Base-by-base conservation (phyloP, 2,888 invertebrate genomes). In the Leptinotarsa tumamoca region DNA sequence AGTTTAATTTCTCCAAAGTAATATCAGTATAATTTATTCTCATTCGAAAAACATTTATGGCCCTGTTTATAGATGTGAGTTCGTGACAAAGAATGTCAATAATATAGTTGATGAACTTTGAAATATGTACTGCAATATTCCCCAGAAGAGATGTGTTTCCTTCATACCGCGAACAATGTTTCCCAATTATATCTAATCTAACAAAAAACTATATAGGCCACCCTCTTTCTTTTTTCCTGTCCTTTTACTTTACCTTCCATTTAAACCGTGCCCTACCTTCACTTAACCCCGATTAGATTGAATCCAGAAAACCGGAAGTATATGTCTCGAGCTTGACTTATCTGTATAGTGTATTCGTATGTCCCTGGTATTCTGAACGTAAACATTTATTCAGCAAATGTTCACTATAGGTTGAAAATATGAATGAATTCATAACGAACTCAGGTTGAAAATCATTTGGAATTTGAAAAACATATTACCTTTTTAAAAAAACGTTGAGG, bases 311-410 rank as follows among this genome's bases (percentile, higher is more conserved):
- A 71, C 54, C 54, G 66, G 79, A 79, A 77, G 72, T 68, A 66
- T 72, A 72, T 75, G 77, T 77, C 75, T 68, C 74, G 74, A 71
- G 79, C 77, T 77, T 70, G 58, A 70, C 61, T 70, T 56, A 70
- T 70, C 21, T 70, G 17, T 50, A 61, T 49, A 70, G 14, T 14
- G 17, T 61, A 56, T 70, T 43, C 17, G 3, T 49, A 61, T 58
- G 49, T 61, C 5, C 18, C 18, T 54, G 33, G 63, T n/a, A 63
- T 63, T 63, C 10, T n/a, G 33, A 63, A 63, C 43, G 33, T 63
- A 43, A 33, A 63, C 63, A 43, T 63, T 33, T 33, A 33, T 63
- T 63, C 21, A n/a, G 33, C 63, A 43, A n/a, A 33, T n/a, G 52
- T 52, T 52, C 52, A 52, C n/a, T 2, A 5, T 4, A 13, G 4